Evolutionary conservation across 1,140 invertebrate species (phyloP).

Genomic region (Procambarus virginalis): DNA sequence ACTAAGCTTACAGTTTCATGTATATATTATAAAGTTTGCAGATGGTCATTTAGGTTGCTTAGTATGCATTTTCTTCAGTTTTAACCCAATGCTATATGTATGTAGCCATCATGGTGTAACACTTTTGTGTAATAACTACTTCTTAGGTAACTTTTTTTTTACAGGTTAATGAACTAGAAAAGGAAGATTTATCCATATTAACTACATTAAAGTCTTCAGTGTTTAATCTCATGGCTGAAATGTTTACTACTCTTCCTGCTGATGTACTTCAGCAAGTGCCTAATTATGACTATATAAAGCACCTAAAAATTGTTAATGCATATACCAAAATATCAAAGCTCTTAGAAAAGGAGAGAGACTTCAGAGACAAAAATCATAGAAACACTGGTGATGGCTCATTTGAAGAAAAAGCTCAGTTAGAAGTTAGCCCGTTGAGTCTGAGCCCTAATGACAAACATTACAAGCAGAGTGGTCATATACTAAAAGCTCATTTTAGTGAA

Average conservation of each 20-base stretch:
- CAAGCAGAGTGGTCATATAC: background rate
- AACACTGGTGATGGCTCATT: background rate
- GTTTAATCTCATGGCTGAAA: slow-evolving; percentile 35
- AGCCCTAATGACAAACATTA: slow-evolving; percentile 42
- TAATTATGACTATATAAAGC: slow-evolving; percentile 40
- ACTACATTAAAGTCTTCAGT: slow-evolving; percentile 22
- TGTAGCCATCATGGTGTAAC: too few species aligned
- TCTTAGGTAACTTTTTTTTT: background rate
- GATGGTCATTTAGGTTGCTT: too few species aligned
- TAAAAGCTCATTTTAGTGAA: background rate
- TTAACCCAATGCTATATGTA: too few species aligned
- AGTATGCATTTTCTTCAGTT: too few species aligned
- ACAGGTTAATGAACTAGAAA: slow-evolving; percentile 44
- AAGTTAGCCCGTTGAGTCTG: slow-evolving; percentile 1
- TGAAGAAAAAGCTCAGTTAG: background rate
- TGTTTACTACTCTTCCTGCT: slow-evolving; percentile 33
- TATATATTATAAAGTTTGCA: too few species aligned
- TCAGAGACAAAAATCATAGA: background rate
- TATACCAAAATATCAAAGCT: slow-evolving; percentile 41
- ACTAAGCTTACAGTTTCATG: too few species aligned
- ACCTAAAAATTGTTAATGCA: slow-evolving; percentile 53
- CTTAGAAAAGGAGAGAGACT: slow-evolving; percentile 11
- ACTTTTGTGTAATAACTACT: too few species aligned
- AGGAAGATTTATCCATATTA: slow-evolving; percentile 41
- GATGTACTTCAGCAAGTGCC: slow-evolving; percentile 22